These are phyloP conservation scores for Frieseomelitta varia DNA, from an alignment of 1,140 invertebrate species.

Conservation along the genomic window DNA sequence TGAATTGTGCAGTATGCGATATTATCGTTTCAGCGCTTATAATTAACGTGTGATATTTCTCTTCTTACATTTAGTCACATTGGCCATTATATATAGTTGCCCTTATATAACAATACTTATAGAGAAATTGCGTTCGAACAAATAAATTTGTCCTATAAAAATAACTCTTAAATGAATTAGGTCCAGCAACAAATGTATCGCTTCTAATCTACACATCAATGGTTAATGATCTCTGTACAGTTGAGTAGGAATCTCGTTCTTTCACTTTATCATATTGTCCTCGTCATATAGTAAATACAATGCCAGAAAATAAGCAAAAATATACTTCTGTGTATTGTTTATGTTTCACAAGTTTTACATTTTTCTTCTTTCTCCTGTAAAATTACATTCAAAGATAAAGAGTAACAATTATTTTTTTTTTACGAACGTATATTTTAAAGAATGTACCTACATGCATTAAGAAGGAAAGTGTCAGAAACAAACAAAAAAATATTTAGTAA, in stretches of 20 bases:
- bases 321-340: slow-evolving; percentile 56
- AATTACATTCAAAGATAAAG: slow-evolving; percentile 12
- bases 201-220: slow-evolving; percentile 66
- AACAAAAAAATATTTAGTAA: slow-evolving; percentile 52
- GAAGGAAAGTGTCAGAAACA: slow-evolving; percentile 38
- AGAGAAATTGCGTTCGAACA: slow-evolving; percentile 55
- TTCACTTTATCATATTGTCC: slow-evolving; percentile 73
- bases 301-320: slow-evolving; percentile 61
- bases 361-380: neutral
- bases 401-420: slow-evolving; percentile 21
- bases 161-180: slow-evolving; percentile 72
- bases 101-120: slow-evolving; percentile 49
- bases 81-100: slow-evolving; percentile 56
- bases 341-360: slow-evolving; percentile 6
- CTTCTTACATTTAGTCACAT: slow-evolving; percentile 55
- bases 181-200: slow-evolving; percentile 70
- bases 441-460: neutral
- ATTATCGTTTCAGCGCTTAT: slow-evolving; percentile 42
- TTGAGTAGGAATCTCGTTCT: slow-evolving; percentile 65
- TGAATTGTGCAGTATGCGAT: slow-evolving; percentile 38
- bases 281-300: slow-evolving; percentile 68
- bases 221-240: slow-evolving; percentile 67
- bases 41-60: slow-evolving; percentile 19
- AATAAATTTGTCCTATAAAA: slow-evolving; percentile 72
- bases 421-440: slow-evolving; percentile 10